Conservation (phyloP, 2,113 vertebrate genomes). For the Nestor notabilis region DNA sequence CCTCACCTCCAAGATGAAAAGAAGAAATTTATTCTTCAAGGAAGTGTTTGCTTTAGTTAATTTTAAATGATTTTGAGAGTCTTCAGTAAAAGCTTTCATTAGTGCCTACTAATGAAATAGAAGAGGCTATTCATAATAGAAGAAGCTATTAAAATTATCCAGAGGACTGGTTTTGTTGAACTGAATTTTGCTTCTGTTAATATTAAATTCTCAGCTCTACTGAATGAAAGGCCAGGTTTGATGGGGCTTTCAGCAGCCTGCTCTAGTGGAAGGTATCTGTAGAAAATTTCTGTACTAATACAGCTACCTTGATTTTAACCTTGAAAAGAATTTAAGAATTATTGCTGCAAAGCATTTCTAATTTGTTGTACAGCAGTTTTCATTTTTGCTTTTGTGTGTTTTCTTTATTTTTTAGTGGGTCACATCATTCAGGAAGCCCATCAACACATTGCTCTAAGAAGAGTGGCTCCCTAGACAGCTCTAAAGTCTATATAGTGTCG, state of each 20-base stretch:
- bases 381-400: conserved; percentile 25
- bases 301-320: not conserved
- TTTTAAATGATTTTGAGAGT: not conserved
- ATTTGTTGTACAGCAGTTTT: not conserved
- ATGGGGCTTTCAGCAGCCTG: not conserved
- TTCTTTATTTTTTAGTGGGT: conserved; percentile 79
- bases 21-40: not conserved
- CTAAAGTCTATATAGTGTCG: conserved; percentile 91
- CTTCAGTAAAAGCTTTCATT: not conserved
- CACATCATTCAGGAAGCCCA: conserved; percentile 91
- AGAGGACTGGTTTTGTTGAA: not conserved
- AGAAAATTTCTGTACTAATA: not conserved
- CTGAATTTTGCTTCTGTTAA: not conserved
- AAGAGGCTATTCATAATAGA: not conserved
- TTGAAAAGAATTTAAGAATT: not conserved
- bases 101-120: not conserved
- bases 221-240: not conserved
- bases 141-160: not conserved
- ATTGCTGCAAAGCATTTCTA: not conserved
- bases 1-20: not conserved
- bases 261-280: not conserved
- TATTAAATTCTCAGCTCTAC: not conserved
- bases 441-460: conserved; percentile 85
- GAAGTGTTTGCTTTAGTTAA: not conserved
- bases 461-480: conserved; percentile 87